Percentiles rank a stretch among this genome's conserved stretches.
Conservation (phyloP, 2,888 invertebrate genomes). For the Caradrina kadenii region DNA sequence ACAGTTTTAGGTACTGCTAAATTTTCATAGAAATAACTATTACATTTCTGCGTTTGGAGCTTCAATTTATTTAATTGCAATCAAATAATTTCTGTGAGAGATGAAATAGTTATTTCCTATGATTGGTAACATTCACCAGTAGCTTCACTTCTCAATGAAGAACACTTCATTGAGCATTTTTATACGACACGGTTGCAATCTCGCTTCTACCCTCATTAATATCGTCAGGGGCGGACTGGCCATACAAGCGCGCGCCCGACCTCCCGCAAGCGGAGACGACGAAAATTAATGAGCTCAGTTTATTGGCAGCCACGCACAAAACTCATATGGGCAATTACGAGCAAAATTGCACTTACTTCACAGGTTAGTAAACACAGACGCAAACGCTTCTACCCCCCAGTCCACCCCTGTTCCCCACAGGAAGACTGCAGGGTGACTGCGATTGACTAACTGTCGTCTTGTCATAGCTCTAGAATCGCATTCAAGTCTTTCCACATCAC, state of each 20-base stretch:
- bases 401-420: slow-evolving; percentile 90
- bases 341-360: slow-evolving; percentile 91
- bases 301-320: slow-evolving; percentile 91
- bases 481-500: slow-evolving; percentile 74
- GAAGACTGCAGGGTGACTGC: slow-evolving; percentile 90
- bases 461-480: slow-evolving; percentile 80
- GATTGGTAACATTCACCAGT: slow-evolving; percentile 83
- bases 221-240: slow-evolving; percentile 91
- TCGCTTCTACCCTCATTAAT: slow-evolving; percentile 91
- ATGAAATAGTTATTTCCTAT: slow-evolving; percentile 71
- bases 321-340: slow-evolving; percentile 91
- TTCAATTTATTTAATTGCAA: slow-evolving; percentile 1
- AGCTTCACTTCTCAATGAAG: slow-evolving; percentile 86
- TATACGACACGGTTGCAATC: slow-evolving; percentile 88
- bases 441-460: slow-evolving; percentile 83
- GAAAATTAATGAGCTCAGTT: slow-evolving; percentile 91
- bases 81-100: slow-evolving; percentile 29
- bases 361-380: slow-evolving; percentile 90
- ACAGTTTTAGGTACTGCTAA: slow-evolving; percentile 73
- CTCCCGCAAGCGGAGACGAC: slow-evolving; percentile 90
- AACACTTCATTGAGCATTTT: slow-evolving; percentile 85
- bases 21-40: slow-evolving; percentile 70
- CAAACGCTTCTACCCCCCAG: slow-evolving; percentile 89
- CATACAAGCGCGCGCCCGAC: slow-evolving; percentile 90
- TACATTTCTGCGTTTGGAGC: slow-evolving; percentile 18